Conservation (phyloP, 2,888 invertebrate species). For the Euphydryas editha region DNA sequence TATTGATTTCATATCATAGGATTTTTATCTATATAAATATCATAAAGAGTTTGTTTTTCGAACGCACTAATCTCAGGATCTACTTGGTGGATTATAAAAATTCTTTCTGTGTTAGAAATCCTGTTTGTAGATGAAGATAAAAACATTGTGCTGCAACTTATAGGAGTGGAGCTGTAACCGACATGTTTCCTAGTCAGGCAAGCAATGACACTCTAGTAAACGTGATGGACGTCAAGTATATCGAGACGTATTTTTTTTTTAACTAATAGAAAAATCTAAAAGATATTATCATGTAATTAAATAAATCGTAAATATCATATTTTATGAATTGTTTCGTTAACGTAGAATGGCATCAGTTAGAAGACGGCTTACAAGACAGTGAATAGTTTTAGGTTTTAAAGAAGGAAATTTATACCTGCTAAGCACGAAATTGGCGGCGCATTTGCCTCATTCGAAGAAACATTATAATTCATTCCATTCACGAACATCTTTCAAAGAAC, state of each 20-base stretch:
- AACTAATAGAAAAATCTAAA: too few species aligned
- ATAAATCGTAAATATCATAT: too few species aligned
- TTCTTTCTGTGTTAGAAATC: not conserved
- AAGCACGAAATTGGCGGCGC: constrained; percentile 20
- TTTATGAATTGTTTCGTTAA: too few species aligned
- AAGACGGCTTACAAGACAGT: not conserved
- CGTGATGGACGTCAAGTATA: too few species aligned
- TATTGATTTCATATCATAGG: not conserved
- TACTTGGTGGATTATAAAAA: not conserved
- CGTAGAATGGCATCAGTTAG: not conserved
- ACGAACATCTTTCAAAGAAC: not conserved
- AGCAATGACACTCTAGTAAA: too few species aligned
- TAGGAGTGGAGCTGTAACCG: too few species aligned
- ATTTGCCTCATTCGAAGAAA: constrained; percentile 17
- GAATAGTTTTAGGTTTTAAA: constrained; percentile 20
- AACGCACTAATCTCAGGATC: constrained; percentile 3
- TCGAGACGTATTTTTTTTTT: too few species aligned
- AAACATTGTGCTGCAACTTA: too few species aligned
- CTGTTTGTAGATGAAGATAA: not conserved
- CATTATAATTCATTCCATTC: constrained; percentile 11
- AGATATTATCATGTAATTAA: too few species aligned
- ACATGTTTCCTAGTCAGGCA: too few species aligned
- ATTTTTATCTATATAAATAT: not conserved
- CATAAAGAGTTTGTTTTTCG: not conserved
- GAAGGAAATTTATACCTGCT: constrained; percentile 33